A percentile compares a stretch with the other conserved stretches of the same genome.
These are phyloP conservation scores for Fringilla coelebs DNA, from an alignment of 2,797 vertebrate species.

Conservation along the genomic window DNA sequence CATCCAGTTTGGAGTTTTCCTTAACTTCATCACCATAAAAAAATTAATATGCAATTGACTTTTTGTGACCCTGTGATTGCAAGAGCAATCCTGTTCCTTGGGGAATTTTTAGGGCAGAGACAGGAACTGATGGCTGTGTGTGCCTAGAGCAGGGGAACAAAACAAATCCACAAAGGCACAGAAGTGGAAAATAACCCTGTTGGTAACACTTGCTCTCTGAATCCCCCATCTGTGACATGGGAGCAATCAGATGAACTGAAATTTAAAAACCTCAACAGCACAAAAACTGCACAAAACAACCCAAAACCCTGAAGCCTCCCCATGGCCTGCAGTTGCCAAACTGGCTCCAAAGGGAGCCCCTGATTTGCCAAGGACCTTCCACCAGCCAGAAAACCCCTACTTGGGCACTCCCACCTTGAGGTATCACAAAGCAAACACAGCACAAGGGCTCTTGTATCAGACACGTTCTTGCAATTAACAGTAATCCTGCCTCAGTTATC, in stretches of 20 bases:
- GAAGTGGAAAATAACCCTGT: not conserved
- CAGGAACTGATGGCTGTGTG: not conserved
- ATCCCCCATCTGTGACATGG: not conserved
- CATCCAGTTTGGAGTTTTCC: not conserved
- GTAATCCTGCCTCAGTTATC: not conserved
- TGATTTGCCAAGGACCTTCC: not conserved
- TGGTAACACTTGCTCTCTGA: not conserved
- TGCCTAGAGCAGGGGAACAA: not conserved
- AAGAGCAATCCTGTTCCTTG: not conserved
- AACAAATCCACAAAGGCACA: not conserved
- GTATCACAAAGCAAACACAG: not conserved
- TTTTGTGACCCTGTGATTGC: not conserved
- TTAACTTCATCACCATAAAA: not conserved
- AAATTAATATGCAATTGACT: not conserved
- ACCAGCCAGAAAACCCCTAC: not conserved
- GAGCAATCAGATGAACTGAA: not conserved
- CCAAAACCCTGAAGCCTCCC: not conserved
- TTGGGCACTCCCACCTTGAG: not conserved
- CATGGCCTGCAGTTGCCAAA: not conserved
- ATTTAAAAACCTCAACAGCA: not conserved
- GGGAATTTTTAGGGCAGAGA: not conserved
- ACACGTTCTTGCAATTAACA: not conserved
- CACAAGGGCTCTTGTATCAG: not conserved
- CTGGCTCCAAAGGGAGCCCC: not conserved
- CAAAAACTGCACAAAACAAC: not conserved